Evolutionary conservation across 2,888 invertebrate genomes (phyloP).

Genomic region (Pristionchus mayeri): DNA sequence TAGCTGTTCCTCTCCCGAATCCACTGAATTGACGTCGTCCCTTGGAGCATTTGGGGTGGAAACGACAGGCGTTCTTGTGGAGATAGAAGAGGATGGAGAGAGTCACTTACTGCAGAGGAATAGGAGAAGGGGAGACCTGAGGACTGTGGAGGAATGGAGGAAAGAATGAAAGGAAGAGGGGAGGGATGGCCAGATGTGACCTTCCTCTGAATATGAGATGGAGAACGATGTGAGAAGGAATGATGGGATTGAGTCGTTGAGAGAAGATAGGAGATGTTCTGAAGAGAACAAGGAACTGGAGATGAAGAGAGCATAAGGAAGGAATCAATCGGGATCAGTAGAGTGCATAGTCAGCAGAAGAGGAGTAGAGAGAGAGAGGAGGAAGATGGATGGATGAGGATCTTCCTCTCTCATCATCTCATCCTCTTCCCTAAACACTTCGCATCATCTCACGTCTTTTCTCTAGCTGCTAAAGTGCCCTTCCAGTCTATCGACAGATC

Average conservation of each 20-base stretch:
- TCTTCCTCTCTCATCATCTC: slow-evolving; percentile 1
- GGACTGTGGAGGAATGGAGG: not conserved
- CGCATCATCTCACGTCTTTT: slow-evolving; percentile 17
- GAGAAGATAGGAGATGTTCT: too few species aligned
- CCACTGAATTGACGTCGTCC: not conserved
- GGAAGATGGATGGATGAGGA: slow-evolving; percentile 23
- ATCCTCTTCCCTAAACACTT: not conserved
- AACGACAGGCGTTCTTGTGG: not conserved
- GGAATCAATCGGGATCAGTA: not conserved
- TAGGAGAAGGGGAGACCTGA: not conserved
- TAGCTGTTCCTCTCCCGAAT: not conserved
- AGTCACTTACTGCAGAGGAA: slow-evolving; percentile 3
- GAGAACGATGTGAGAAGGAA: too few species aligned
- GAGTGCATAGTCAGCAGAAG: not conserved
- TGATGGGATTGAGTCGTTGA: too few species aligned
- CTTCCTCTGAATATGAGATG: slow-evolving; percentile 11
- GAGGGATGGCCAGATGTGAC: not conserved
- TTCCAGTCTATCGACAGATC: too few species aligned
- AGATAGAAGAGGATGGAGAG: not conserved
- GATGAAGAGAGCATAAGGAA: slow-evolving; percentile 4
- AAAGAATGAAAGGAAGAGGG: not conserved
- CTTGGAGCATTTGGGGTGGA: not conserved
- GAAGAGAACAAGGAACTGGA: not conserved
- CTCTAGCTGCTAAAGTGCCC: slow-evolving; percentile 9
- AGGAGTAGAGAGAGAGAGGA: slow-evolving; percentile 4